Percentiles rank a stretch among this genome's conserved stretches.
phyloP scores from a whole-genome alignment of 2,888 invertebrate species.

The Oasisia sp. region DNA sequence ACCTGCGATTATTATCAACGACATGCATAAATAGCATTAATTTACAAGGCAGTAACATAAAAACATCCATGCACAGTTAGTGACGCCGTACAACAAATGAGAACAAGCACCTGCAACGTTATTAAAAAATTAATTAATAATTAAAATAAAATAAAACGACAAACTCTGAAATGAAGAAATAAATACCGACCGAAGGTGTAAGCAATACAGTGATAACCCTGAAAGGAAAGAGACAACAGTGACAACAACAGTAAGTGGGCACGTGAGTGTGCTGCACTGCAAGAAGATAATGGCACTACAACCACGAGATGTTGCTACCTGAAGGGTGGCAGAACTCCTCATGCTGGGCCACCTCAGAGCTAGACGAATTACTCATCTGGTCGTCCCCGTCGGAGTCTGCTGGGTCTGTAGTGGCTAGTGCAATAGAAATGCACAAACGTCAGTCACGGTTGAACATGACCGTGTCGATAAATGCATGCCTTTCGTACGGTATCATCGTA shows the following conservation, averaged over 20 bases:
- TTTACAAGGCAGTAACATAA: not conserved
- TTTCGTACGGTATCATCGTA: not conserved
- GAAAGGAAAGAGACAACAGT: not conserved
- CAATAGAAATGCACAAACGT: conserved; percentile 5
- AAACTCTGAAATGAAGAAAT: not conserved
- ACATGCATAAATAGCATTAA: not conserved
- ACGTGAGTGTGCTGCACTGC: conserved; percentile 4
- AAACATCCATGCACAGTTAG: not conserved
- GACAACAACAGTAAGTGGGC: not conserved
- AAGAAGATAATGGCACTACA: not conserved
- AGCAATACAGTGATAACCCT: not conserved
- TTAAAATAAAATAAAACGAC: not conserved
- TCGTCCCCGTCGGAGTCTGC: conserved; percentile 40
- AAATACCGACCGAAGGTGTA: not conserved
- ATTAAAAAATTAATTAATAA: not conserved
- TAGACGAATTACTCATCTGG: conserved; percentile 52
- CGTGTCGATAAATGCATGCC: not conserved
- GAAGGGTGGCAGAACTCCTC: conserved; percentile 52
- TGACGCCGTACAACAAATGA: not conserved
- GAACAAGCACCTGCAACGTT: not conserved
- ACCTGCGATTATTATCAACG: not conserved
- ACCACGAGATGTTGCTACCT: conserved; percentile 43
- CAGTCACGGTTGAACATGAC: not conserved
- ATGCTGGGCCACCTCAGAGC: conserved; percentile 56
- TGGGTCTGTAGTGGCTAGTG: not conserved